Base-by-base conservation (phyloP, 2,888 invertebrate species). In the Charanyca ferruginea region DNA sequence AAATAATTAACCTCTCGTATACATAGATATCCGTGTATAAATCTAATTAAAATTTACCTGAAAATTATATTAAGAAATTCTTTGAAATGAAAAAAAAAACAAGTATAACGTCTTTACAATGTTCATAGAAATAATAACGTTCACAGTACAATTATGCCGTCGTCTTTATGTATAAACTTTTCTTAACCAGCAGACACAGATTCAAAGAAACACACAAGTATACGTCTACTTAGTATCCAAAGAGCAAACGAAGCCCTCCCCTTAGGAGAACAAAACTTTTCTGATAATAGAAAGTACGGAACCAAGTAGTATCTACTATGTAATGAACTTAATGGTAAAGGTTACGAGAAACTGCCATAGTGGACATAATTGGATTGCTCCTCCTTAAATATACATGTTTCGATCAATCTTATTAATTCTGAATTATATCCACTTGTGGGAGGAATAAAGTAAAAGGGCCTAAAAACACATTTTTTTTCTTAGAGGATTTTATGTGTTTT, bases 351-450 rank as follows among this genome's bases (percentile, higher is more conserved):
- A 79, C 81, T 83, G 69, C 82, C 80, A 49, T 68, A 68, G 75
- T 82, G 67, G 74, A 75, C 80, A 82, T 89, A 90, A 91, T 90
- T 89, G 83, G 86, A 87, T 90, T 87, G 85, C 84, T 85, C 85
- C 83, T 75, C 75, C 78, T 79, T 83, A 81, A 83, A 81, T 83
- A 83, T 38, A 38, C 38, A 38, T 82, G 76, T 74, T 76, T 73
- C 81, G 67, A 80, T 80, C 74, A 80, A 77, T 61, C 59, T 64
- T 60, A 49, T 72, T 65, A 67, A 63, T 25, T 54, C 11, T 35
- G n/a, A 60, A 74, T 64, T 51, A 52, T 47, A 38, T 55, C 42
- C 45, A 48, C 13, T 22, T 11, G 8, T 48, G 55, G 6, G 6
- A 55, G 57, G n/a, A n/a, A n/a, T n/a, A n/a, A n/a, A n/a, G n/a